Base-by-base conservation (phyloP, 1,140 invertebrate genomes). In the Tachypleus tridentatus region DNA sequence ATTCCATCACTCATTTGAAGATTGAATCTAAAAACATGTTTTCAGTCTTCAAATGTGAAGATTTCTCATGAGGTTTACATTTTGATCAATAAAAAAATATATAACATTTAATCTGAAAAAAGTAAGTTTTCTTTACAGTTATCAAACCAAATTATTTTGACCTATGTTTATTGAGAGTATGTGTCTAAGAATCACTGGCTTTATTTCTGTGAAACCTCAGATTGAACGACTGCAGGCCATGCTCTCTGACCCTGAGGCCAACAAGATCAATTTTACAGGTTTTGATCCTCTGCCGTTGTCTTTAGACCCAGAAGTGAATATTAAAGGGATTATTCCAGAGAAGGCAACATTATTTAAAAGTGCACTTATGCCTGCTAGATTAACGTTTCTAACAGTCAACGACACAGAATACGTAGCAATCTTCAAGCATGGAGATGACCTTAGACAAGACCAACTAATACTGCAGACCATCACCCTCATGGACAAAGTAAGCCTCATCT, bases 371-470 rank as follows among this genome's bases (percentile, higher is more conserved):
- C 97, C 97, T n/a, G 92, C 91, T 53, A 88, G 90, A 75, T 81
- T 99, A 47, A 91, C 92, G 4, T 98, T 99, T 76, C 79, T 87
- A 11, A 95, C 91, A 0, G 83, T 81, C 0, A 83, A 86, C 60
- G 86, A 87, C 51, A 80, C 78, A 50, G 90, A 96, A 75, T 99
- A 98, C 78, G 87, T 93, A 10, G 90, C 93, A 0, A 98, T 99
- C 69, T 99, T 98, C 77, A 99, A 99, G 80, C 85, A 96, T 73
- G 97, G 97, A 1, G 97, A 99, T 79, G 97, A 99, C 79, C 77
- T 99, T n/a, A 77, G 96, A 49, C 97, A 99, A 78, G 97, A 99
- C 80, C 97, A 99, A 77, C 81, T 99, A 0, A 93, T 99, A 68
- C 77, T 99, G 61, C 84, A 86, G 72, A 98, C 98, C 79, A 98